phyloP scores from a whole-genome alignment of 2,888 invertebrate genomes.

The Opisthograptis luteolata region DNA sequence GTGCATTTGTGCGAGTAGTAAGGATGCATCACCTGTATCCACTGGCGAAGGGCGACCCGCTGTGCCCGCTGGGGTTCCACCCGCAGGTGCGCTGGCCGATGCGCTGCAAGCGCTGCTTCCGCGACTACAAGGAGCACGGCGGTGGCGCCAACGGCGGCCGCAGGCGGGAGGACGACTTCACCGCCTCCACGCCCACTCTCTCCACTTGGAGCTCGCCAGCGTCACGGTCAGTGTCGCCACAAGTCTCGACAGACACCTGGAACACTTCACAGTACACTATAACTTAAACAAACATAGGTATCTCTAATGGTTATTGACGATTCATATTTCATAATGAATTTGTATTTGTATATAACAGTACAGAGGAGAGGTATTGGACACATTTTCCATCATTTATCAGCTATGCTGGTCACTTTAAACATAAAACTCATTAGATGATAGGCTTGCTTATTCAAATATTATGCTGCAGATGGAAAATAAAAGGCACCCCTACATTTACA shows the following conservation, averaged over 20 bases:
- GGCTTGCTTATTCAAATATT: too few species aligned
- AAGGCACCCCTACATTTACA: too few species aligned
- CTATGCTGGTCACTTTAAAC: too few species aligned
- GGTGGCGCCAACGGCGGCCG: conserved; percentile 85
- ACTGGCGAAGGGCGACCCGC: conserved; percentile 92
- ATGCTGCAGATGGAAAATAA: too few species aligned
- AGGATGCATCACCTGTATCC: conserved; percentile 90
- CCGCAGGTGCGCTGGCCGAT: conserved; percentile 98
- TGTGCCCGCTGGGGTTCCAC: conserved; percentile 96
- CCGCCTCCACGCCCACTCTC: conserved; percentile 92
- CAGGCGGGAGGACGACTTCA: conserved; percentile 86
- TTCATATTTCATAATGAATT: too few species aligned
- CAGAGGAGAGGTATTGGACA: too few species aligned
- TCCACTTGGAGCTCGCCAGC: conserved; percentile 86
- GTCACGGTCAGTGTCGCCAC: conserved; percentile 77
- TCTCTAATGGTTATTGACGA: too few species aligned
- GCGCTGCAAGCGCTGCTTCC: conserved; percentile 96
- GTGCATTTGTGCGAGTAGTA: conserved; percentile 72
- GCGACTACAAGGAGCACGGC: conserved; percentile 96
- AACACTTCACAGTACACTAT: background rate
- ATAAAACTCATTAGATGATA: too few species aligned
- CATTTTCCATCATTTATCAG: too few species aligned
- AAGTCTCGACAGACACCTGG: background rate
- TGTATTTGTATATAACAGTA: too few species aligned
- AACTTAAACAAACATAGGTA: too few species aligned